These are phyloP conservation scores for Anguilla anguilla DNA, from an alignment of 2,797 vertebrate species.

Conservation along the genomic window DNA sequence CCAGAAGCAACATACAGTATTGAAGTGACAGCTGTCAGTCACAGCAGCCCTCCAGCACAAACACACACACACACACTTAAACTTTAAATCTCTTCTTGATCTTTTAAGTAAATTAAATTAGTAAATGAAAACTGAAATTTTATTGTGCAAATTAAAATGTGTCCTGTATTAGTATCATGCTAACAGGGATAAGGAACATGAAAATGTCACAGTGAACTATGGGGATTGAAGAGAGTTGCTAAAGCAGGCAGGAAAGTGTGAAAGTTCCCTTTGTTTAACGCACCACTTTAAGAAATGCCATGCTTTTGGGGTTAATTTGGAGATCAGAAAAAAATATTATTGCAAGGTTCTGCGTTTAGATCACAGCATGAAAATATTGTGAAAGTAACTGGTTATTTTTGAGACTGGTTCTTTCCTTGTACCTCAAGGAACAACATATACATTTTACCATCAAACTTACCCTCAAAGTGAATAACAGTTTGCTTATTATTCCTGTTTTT, in stretches of 20 bases:
- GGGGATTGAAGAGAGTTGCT: not conserved
- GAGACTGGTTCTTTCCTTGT: not conserved
- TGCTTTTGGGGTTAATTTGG: not conserved
- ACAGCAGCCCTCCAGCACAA: too few species aligned
- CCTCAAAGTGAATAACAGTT: not conserved
- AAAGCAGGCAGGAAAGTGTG: not conserved
- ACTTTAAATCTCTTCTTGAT: too few species aligned
- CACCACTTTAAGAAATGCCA: not conserved
- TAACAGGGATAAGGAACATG: not conserved
- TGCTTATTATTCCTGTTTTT: not conserved
- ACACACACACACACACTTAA: too few species aligned
- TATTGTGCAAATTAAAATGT: too few species aligned
- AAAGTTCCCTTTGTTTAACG: not conserved
- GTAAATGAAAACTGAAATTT: too few species aligned
- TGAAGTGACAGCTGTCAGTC: too few species aligned
- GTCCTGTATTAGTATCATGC: not conserved
- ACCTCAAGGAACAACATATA: not conserved
- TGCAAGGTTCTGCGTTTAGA: not conserved
- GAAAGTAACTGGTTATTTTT: not conserved
- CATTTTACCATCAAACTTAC: not conserved
- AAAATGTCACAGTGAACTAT: not conserved
- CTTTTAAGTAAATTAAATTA: too few species aligned
- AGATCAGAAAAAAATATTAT: not conserved
- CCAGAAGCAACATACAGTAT: too few species aligned
- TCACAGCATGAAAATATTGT: constrained; percentile 11